Base-by-base conservation (phyloP, 2,888 invertebrate species). In the Agrochola circellaris region DNA sequence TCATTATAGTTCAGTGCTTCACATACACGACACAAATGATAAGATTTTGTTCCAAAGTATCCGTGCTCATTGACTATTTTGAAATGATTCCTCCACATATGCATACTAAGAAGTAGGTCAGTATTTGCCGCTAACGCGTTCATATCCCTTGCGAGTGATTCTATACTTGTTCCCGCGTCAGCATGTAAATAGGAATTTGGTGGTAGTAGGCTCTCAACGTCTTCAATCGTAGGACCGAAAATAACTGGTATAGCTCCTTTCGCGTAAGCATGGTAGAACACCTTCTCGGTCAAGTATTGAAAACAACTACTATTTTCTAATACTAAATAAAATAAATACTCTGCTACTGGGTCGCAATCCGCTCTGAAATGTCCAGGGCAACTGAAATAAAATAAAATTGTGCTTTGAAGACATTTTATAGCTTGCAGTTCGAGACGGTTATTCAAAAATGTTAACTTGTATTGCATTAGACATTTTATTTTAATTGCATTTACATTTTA, bases 251-350 rank as follows among this genome's bases (percentile, higher is more conserved):
- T 97, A 0, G 97, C 95, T 26, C 97, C 96, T 91, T 97, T 98
- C 3, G 93, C 89, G 86, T 97, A 98, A 0, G 97, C 97, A 85
- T 98, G 97, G 96, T 97, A 97, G 93, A 97, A 98, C 0, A 97
- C 90, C 91, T 98, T 98, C 89, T 98, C 98, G 0, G 98, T 98
- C 66, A 98, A 92, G 87, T 98, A 98, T 89, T 98, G 97, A 11
- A 95, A 95, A 89, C 98, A 98, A 86, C 97, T 97, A 0, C 97
- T 97, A 89, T 98, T 98, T 92, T 98, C 98, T 83, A 98, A 97
- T 0, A 98, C 97, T 62, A 98, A 92, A 88, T 98, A 98, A 91
- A 98, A 98, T 86, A 97, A 95, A 91, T 98, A 98, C 15, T 96
- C 88, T 0, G 95, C 92, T 64, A 98, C 92, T 11, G 92, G 84